Percentiles rank a stretch among this genome's conserved stretches.
Evolutionary conservation across 2,113 vertebrate species (phyloP).

Genomic region (Beaufortia kweichowensis): DNA sequence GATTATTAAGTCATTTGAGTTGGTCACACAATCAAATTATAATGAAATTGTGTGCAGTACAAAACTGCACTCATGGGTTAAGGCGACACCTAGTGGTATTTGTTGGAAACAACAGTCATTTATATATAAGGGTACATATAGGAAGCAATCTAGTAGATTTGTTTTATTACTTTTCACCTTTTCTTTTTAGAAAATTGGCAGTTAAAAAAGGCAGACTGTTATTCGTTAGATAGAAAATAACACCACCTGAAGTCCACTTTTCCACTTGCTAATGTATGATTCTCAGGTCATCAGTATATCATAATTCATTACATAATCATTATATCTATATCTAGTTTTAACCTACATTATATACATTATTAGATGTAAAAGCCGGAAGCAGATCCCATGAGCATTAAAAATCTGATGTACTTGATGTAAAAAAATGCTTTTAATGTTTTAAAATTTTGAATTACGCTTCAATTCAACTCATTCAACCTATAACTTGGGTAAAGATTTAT

Average conservation of each 20-base stretch:
- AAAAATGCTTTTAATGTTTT: neutral
- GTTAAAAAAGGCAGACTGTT: neutral
- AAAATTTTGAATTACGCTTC: too few species aligned
- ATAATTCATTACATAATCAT: neutral
- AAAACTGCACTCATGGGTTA: constrained; percentile 16
- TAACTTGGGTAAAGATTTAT: neutral
- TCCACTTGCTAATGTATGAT: neutral
- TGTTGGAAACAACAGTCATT: neutral
- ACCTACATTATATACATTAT: neutral
- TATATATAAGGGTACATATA: too few species aligned
- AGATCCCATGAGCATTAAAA: neutral
- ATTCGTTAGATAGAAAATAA: neutral
- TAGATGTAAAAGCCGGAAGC: neutral
- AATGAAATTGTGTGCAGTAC: neutral
- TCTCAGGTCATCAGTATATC: neutral
- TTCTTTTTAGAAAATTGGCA: neutral
- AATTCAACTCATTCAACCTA: neutral
- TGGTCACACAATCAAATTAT: constrained; percentile 9
- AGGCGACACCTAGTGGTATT: constrained; percentile 46
- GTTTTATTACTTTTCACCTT: neutral
- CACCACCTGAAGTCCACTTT: neutral
- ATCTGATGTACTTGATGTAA: neutral
- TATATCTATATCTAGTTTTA: neutral
- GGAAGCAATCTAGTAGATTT: neutral
- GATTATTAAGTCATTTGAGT: neutral